Evolutionary conservation across 2,888 invertebrate species (phyloP), one percentile per base, ranked within the genome.

Genomic region (Apamea anceps): DNA sequence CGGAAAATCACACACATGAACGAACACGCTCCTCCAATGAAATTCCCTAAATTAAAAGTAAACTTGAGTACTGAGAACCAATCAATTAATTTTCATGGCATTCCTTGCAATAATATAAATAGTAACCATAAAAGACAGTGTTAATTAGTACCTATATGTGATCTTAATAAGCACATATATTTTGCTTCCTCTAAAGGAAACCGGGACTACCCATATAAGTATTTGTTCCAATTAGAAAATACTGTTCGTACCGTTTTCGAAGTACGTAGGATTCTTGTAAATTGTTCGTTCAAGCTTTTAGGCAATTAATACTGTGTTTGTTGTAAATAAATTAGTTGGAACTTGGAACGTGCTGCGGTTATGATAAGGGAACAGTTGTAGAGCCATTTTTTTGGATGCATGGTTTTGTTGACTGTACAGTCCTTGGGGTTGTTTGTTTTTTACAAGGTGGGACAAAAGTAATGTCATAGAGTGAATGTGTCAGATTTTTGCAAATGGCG

Each of bases 191-290:
- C 74, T 83, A 87, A 86, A 83, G 88, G 92, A 85, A 91, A 92
- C 80, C 82, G 77, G 86, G 88, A 84, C 80, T 77, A 77, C 72
- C 94, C 94, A 80, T 93, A 92, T 92, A 92, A 84, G 93, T 88
- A 83, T 90, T 86, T 88, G 93, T 89, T 90, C 92, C 90, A 93
- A 93, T 93, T 94, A 93, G 92, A 94, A 94, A 93, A 92, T 91
- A 92, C 87, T 86, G 82, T 83, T 86, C 71, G 83, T 82, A 79
- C 81, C 86, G 91, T 91, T 91, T 91, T 88, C 88, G 84, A 86
- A 84, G 84, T 86, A 88, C 83, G 80, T 90, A 84, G 86, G 84
- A 91, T 90, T 91, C 89, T 88, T 84, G 89, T 87, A 87, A 84
- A 90, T 88, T 87, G 85, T 90, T 89, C 81, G 82, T 81, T 75